Conservation (phyloP, 1,140 invertebrate species). For the Platyscapa corneri region DNA sequence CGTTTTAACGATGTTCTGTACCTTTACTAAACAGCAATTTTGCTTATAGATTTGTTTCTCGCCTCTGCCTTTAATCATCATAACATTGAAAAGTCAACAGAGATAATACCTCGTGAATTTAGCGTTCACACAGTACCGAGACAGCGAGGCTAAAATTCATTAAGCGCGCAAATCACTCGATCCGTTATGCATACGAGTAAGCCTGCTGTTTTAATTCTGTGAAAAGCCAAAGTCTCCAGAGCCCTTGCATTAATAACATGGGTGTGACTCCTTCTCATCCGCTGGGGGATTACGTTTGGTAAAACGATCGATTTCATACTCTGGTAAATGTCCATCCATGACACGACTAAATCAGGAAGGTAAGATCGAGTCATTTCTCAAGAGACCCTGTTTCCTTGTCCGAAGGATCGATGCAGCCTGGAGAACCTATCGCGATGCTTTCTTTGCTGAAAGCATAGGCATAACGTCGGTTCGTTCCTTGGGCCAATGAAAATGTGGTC, state of each 20-base stretch:
- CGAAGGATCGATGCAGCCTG: neutral
- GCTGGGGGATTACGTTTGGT: neutral
- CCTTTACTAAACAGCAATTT: too few relatives aligned
- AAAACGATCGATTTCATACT: neutral
- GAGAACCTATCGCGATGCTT: neutral
- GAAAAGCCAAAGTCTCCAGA: neutral
- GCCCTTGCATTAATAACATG: neutral
- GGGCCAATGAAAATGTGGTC: neutral
- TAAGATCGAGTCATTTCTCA: neutral
- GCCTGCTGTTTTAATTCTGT: neutral
- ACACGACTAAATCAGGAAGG: neutral
- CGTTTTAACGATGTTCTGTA: too few relatives aligned
- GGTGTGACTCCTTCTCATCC: neutral
- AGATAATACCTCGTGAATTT: too few relatives aligned
- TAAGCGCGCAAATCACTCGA: too few relatives aligned
- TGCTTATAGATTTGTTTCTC: too few relatives aligned
- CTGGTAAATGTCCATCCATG: neutral
- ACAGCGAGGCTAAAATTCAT: too few relatives aligned
- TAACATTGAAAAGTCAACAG: too few relatives aligned
- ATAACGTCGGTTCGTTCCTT: neutral
- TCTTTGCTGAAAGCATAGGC: neutral
- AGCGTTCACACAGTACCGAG: too few relatives aligned
- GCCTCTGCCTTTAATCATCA: too few relatives aligned
- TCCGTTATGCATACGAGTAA: neutral
- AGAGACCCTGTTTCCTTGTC: neutral